phyloP scores from a whole-genome alignment of 1,140 invertebrate genomes.

The Pinna nobilis region DNA sequence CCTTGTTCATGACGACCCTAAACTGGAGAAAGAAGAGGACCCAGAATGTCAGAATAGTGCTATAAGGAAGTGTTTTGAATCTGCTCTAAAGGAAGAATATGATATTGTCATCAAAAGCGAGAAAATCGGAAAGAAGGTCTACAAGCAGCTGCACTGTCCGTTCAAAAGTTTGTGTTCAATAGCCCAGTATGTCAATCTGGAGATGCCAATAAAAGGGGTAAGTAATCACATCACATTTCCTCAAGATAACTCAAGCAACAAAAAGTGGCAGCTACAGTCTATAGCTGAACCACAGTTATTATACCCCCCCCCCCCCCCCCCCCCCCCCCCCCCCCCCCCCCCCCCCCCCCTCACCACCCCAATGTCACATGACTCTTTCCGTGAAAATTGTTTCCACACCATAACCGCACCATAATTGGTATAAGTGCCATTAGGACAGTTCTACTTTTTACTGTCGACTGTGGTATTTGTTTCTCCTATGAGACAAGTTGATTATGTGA shows the following conservation, averaged over 20 bases:
- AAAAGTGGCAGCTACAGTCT: not conserved
- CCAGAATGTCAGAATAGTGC: not conserved
- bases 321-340: no score
- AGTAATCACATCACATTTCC: conserved; percentile 18
- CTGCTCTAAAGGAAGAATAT: conserved; percentile 45
- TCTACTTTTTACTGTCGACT: no score
- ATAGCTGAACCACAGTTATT: not conserved
- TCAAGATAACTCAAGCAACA: not conserved
- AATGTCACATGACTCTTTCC: no score
- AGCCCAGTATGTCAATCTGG: conserved; percentile 69
- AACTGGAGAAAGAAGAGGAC: not conserved
- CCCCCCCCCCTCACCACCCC: no score
- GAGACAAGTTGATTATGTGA: no score
- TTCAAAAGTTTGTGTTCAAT: conserved; percentile 69
- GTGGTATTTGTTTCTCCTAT: no score
- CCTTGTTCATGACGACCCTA: no score
- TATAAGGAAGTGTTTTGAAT: conserved; percentile 25
- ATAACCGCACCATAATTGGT: no score
- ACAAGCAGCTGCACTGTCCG: conserved; percentile 68
- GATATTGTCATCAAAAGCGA: conserved; percentile 45
- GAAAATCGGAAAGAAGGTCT: conserved; percentile 61
- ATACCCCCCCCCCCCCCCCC: no score
- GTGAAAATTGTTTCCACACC: no score
- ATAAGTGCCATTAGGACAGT: no score
- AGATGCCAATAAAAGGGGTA: conserved; percentile 72